These are phyloP conservation scores for Aromia moschata DNA, from an alignment of 2,888 invertebrate genomes.

Conservation along the genomic window DNA sequence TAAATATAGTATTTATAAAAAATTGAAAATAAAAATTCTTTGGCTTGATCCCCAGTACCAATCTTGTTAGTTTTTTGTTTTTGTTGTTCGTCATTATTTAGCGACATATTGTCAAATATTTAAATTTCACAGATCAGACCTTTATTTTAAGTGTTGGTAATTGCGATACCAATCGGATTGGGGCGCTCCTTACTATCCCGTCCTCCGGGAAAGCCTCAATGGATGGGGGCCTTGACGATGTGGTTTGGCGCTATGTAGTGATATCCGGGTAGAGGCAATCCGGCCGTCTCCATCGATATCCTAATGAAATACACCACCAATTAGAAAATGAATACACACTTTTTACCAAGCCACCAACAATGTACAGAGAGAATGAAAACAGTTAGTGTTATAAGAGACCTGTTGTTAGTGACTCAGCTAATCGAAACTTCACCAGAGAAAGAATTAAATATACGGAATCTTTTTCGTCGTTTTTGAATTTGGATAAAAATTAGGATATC, in stretches of 20 bases:
- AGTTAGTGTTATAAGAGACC: slow-evolving; percentile 1
- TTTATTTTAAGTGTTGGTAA: slow-evolving; percentile 44
- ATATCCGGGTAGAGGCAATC: slow-evolving; percentile 89
- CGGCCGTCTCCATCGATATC: slow-evolving; percentile 95
- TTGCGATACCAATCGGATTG: slow-evolving; percentile 58
- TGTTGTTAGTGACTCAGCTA: slow-evolving; percentile 19
- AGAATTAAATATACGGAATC: slow-evolving; percentile 20
- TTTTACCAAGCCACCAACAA: slow-evolving; percentile 21
- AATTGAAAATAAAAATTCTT: slow-evolving; percentile 80
- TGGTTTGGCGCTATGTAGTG: slow-evolving; percentile 93
- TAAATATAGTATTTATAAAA: slow-evolving; percentile 62
- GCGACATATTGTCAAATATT: slow-evolving; percentile 58
- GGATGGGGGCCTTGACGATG: slow-evolving; percentile 91
- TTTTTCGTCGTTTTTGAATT: slow-evolving; percentile 10
- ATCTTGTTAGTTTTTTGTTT: slow-evolving; percentile 60
- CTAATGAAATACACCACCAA: slow-evolving; percentile 62
- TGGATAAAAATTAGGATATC: slow-evolving; percentile 19
- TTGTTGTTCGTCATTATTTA: slow-evolving; percentile 46
- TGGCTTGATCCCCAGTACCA: slow-evolving; percentile 86
- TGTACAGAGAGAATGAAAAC: neutral
- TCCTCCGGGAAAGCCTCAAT: slow-evolving; percentile 63
- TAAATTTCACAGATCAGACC: slow-evolving; percentile 52
- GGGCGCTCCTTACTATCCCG: slow-evolving; percentile 57
- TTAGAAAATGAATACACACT: neutral
- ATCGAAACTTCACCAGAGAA: neutral